Percentiles rank a stretch among this genome's conserved stretches.
These are phyloP conservation scores for Cygnus atratus DNA, from an alignment of 2,113 vertebrate genomes.

Conservation along the genomic window DNA sequence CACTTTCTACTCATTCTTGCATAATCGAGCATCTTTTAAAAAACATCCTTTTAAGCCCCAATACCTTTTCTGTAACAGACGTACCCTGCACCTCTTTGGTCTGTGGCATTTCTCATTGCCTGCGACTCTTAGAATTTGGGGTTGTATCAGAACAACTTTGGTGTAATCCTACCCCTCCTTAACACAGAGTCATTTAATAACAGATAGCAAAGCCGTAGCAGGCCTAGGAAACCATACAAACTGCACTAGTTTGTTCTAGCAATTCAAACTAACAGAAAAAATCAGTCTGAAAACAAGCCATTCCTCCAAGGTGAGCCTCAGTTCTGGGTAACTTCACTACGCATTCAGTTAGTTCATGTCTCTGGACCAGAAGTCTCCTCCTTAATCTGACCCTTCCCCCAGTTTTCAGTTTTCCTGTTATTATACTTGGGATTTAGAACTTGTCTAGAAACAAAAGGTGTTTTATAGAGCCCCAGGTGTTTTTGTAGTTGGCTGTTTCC, in stretches of 20 bases:
- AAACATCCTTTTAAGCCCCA: neutral
- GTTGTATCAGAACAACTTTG: neutral
- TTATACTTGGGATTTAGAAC: neutral
- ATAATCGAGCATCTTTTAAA: neutral
- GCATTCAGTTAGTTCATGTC: fast-evolving
- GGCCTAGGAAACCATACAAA: no score
- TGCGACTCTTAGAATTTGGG: neutral
- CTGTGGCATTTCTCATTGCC: neutral
- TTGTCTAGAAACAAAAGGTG: neutral
- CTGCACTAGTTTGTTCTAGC: no score
- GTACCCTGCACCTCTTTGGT: neutral
- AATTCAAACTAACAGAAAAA: neutral
- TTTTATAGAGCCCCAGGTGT: neutral
- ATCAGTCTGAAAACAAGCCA: neutral
- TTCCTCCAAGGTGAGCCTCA: neutral
- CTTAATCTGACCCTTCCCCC: neutral
- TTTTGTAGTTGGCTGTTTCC: neutral
- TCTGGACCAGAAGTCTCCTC: neutral
- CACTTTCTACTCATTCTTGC: neutral
- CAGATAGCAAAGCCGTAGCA: neutral
- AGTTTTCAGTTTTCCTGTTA: neutral
- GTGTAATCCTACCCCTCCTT: no score
- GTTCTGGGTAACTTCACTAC: neutral
- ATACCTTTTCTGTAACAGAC: neutral
- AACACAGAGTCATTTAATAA: neutral